These are phyloP conservation scores for Nycticryphes semicollaris DNA, from an alignment of 2,113 vertebrate species.

Conservation along the genomic window DNA sequence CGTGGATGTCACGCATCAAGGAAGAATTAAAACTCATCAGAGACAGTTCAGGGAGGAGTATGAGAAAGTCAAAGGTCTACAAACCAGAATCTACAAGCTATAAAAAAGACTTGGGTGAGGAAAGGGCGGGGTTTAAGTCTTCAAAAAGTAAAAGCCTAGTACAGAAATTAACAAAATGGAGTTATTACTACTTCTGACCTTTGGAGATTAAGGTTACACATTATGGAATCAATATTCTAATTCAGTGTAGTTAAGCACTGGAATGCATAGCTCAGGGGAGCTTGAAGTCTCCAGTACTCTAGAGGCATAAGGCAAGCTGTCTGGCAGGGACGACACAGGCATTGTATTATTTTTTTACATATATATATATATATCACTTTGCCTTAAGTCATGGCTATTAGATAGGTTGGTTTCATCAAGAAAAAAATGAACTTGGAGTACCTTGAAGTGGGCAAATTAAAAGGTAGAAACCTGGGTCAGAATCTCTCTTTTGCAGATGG, in stretches of 20 bases:
- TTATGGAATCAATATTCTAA: not conserved
- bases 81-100: rapidly evolving
- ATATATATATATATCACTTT: not conserved
- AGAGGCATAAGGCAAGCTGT: not conserved
- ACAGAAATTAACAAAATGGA: not conserved
- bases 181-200: not conserved
- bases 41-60: not conserved
- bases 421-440: not conserved
- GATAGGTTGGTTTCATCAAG: not conserved
- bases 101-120: not conserved
- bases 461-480: not conserved
- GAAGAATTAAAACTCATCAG: not conserved
- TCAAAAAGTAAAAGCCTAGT: not conserved
- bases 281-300: not conserved
- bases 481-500: not conserved
- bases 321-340: not conserved
- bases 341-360: too few relatives aligned
- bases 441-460: not conserved
- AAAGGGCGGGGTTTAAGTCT: not conserved
- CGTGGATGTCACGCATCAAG: not conserved
- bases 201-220: not conserved
- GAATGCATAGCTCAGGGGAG: not conserved
- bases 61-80: not conserved
- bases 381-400: not conserved
- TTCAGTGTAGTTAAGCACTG: not conserved